Evolutionary conservation across 2,797 vertebrate species (phyloP).

Genomic region (Cryptoprocta ferox): DNA sequence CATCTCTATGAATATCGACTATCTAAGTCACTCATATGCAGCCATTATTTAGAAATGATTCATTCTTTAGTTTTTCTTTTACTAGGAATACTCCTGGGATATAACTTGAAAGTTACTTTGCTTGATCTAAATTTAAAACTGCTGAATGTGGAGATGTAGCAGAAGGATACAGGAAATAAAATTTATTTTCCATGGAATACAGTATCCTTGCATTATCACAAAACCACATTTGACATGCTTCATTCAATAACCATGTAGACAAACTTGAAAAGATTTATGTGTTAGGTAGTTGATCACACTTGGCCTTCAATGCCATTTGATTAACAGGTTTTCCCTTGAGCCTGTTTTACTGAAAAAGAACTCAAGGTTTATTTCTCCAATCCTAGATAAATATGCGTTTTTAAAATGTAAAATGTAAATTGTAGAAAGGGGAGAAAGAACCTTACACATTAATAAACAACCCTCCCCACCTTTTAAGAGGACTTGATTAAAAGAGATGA

Average conservation of each 20-base stretch:
- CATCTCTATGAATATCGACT: background rate
- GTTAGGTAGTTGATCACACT: conserved; percentile 38
- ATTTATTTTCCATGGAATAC: conserved; percentile 35
- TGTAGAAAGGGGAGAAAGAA: conserved; percentile 54
- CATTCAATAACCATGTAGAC: background rate
- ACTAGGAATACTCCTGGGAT: conserved; percentile 2
- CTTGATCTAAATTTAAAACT: conserved; percentile 57
- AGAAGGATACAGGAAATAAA: background rate
- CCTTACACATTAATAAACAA: background rate
- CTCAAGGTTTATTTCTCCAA: conserved; percentile 44
- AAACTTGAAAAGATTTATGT: conserved; percentile 52
- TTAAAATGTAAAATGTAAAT: conserved; percentile 53
- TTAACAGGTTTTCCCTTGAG: conserved; percentile 68
- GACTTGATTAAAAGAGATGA: conserved; percentile 68
- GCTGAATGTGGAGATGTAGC: background rate
- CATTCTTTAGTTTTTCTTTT: conserved; percentile 56
- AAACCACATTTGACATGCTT: background rate
- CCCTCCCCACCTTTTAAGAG: background rate
- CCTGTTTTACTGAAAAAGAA: conserved; percentile 35
- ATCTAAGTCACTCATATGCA: background rate
- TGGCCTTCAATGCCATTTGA: conserved; percentile 56
- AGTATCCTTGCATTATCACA: conserved; percentile 39
- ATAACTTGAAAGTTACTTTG: conserved; percentile 50
- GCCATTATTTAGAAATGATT: conserved; percentile 60
- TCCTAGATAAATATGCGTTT: conserved; percentile 35